A percentile compares a stretch with the other conserved stretches of the same genome.
Evolutionary conservation across 1,140 invertebrate genomes (phyloP).

Genomic region (Hyles vespertilio): DNA sequence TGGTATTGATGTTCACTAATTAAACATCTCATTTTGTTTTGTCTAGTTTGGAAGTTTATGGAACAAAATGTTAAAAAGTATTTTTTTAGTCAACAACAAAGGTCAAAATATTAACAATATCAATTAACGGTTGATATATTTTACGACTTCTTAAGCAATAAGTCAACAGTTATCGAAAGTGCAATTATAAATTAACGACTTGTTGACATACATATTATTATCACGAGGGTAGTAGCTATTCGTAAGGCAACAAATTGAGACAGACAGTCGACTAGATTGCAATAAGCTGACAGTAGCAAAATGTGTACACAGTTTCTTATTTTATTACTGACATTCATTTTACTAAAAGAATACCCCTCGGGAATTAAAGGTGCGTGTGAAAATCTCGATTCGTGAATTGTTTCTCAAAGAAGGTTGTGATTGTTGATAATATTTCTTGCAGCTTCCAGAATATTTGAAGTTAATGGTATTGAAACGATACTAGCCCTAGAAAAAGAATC

Average conservation of each 20-base stretch:
- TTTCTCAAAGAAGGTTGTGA: not conserved
- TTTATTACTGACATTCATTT: slow-evolving; percentile 5
- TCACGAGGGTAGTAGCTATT: slow-evolving; percentile 4
- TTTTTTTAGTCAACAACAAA: no score
- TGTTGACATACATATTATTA: slow-evolving; percentile 27
- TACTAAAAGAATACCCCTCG: slow-evolving; percentile 12
- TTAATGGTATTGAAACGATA: slow-evolving; percentile 46
- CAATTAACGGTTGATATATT: no score
- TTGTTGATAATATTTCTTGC: slow-evolving; percentile 15
- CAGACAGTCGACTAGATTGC: no score
- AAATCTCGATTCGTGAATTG: no score
- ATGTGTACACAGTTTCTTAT: slow-evolving; percentile 13
- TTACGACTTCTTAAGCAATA: no score
- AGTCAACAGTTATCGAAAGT: slow-evolving; percentile 25
- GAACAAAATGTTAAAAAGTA: no score
- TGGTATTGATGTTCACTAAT: not conserved
- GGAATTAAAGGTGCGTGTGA: slow-evolving; percentile 20
- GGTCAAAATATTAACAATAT: no score
- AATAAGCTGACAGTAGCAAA: slow-evolving; percentile 1
- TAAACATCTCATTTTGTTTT: not conserved
- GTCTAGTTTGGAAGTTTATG: no score
- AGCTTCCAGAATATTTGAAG: slow-evolving; percentile 54
- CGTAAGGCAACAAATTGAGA: no score
- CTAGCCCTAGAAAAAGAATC: slow-evolving; percentile 52
- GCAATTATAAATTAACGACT: slow-evolving; percentile 29